Percentiles rank a stretch among this genome's conserved stretches.
Evolutionary conservation across 2,888 invertebrate species (phyloP).

Genomic region (Halictus quadricinctus): DNA sequence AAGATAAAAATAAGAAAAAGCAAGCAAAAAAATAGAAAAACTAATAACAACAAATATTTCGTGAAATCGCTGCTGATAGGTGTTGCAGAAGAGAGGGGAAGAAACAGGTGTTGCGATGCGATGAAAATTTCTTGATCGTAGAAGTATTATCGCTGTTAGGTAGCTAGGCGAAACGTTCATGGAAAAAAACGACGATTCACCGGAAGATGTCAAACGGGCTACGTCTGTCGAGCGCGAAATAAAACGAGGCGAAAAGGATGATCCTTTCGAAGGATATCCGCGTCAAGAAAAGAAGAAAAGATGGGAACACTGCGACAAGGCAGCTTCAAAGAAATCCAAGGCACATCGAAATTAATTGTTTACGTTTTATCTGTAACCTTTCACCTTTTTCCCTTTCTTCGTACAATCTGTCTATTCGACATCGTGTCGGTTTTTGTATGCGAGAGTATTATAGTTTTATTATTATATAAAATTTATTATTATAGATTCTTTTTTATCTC

Average conservation of each 20-base stretch:
- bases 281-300: slow-evolving; percentile 45
- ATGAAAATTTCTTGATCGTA: not conserved
- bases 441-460: too few species aligned
- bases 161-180: slow-evolving; percentile 44
- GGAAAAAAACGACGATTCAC: slow-evolving; percentile 72
- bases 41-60: not conserved
- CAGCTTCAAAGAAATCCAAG: slow-evolving; percentile 42
- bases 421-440: not conserved
- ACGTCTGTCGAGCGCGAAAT: slow-evolving; percentile 72
- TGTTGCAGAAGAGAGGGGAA: not conserved
- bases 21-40: slow-evolving; percentile 9
- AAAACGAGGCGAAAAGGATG: slow-evolving; percentile 69
- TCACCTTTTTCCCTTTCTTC: not conserved
- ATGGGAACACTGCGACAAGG: slow-evolving; percentile 61
- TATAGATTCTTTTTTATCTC: too few species aligned
- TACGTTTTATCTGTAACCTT: not conserved
- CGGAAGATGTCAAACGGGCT: slow-evolving; percentile 70
- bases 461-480: too few species aligned
- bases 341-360: slow-evolving; percentile 15
- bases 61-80: not conserved
- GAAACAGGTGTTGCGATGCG: not conserved
- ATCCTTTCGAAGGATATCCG: slow-evolving; percentile 63
- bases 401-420: not conserved
- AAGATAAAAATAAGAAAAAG: not conserved
- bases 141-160: not conserved